Percentiles rank a stretch among this genome's conserved stretches.
Evolutionary conservation across 2,797 vertebrate species (phyloP).

Genomic region (Pipistrellus nathusii): DNA sequence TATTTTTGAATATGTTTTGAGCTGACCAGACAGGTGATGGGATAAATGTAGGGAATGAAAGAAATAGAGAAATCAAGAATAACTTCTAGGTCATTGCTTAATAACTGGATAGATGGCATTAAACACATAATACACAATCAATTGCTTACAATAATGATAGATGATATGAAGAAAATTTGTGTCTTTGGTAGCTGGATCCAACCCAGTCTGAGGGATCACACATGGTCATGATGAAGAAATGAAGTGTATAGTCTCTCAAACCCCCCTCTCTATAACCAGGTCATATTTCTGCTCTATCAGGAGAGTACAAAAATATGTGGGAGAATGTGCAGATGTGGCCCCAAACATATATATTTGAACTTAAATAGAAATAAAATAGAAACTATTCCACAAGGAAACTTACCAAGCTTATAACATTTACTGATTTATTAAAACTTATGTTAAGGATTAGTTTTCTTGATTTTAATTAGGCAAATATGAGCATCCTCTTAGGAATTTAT

Average conservation of each 20-base stretch:
- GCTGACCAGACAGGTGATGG: neutral
- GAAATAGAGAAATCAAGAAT: neutral
- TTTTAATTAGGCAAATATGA: conserved; percentile 9
- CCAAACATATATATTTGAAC: neutral
- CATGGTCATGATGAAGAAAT: neutral
- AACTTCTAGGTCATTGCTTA: neutral
- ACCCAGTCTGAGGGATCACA: neutral
- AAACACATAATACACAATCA: neutral
- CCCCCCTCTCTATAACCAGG: neutral
- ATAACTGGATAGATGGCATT: too few relatives aligned
- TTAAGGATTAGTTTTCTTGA: neutral
- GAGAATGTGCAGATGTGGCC: neutral
- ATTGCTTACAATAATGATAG: neutral
- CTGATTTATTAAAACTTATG: neutral
- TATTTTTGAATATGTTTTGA: neutral
- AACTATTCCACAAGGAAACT: neutral
- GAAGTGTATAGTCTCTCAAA: neutral
- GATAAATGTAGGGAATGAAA: neutral
- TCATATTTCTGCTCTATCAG: neutral
- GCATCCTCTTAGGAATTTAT: neutral
- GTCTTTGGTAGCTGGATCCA: neutral
- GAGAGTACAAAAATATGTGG: neutral
- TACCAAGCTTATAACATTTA: neutral
- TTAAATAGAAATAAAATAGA: neutral
- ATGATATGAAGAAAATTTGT: neutral